A percentile compares a stretch with the other conserved stretches of the same genome.
Evolutionary conservation across 2,113 vertebrate species (phyloP).

Genomic region (Hypanus sabinus): DNA sequence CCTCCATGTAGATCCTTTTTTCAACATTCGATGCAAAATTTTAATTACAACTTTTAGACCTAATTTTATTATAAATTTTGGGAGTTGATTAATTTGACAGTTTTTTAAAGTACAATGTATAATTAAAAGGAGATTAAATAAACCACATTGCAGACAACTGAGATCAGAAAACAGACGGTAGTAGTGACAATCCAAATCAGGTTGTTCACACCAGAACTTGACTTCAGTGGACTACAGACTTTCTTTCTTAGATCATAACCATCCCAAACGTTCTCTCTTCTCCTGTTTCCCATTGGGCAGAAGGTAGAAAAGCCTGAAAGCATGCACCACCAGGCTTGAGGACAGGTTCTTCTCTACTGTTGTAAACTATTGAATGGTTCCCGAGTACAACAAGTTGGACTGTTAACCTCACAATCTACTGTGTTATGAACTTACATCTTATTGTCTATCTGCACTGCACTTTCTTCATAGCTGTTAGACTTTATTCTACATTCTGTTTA

Average conservation of each 20-base stretch:
- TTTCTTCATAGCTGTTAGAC: too few relatives aligned
- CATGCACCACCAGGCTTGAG: too few relatives aligned
- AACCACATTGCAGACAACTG: background rate
- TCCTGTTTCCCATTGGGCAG: too few relatives aligned
- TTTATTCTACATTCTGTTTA: too few relatives aligned
- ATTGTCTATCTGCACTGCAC: too few relatives aligned
- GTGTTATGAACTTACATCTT: too few relatives aligned
- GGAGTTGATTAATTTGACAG: constrained; percentile 20
- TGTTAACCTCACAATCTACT: too few relatives aligned
- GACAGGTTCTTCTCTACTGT: too few relatives aligned
- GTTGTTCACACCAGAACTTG: background rate
- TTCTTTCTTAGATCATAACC: background rate
- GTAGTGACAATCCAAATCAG: background rate
- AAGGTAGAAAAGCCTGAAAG: too few relatives aligned
- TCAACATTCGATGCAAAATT: background rate
- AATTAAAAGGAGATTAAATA: background rate
- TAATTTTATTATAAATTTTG: background rate
- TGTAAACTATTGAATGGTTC: too few relatives aligned
- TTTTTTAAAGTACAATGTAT: background rate
- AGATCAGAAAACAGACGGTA: background rate
- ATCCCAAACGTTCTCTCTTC: too few relatives aligned
- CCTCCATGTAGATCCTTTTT: background rate
- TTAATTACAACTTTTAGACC: background rate
- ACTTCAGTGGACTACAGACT: background rate
- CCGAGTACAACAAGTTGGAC: too few relatives aligned